Evolutionary conservation across 1,140 invertebrate species (phyloP).

Genomic region (Polypedilum vanderplanki): DNA sequence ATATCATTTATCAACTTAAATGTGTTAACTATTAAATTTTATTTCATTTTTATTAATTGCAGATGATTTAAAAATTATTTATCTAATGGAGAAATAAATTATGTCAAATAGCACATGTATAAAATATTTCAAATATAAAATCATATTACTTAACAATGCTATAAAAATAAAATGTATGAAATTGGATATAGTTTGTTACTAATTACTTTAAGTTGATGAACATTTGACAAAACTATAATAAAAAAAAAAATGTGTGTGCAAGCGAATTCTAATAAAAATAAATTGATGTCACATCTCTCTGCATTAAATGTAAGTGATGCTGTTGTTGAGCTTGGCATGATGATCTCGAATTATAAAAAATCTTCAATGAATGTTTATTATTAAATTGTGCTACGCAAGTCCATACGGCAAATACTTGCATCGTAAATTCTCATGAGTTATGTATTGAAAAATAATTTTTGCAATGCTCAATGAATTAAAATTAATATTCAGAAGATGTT

Average conservation of each 20-base stretch:
- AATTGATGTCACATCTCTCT: no score
- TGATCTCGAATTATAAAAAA: background rate
- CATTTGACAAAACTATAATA: background rate
- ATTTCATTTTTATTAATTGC: no score
- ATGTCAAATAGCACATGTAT: no score
- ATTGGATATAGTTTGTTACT: background rate
- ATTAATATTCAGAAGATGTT: slow-evolving; percentile 15
- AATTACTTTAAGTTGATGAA: background rate
- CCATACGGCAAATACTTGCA: background rate
- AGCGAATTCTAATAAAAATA: no score
- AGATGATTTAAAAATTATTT: no score
- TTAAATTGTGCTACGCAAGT: background rate
- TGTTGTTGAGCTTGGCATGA: slow-evolving; percentile 2
- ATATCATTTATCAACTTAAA: no score
- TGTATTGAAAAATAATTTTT: slow-evolving; percentile 6
- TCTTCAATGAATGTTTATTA: background rate
- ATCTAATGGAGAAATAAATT: no score
- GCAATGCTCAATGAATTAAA: background rate
- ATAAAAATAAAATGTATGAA: slow-evolving; percentile 15
- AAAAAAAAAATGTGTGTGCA: background rate
- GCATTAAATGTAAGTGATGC: background rate
- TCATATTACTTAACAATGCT: background rate
- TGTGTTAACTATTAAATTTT: no score
- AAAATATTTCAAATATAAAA: no score
- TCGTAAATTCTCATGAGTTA: slow-evolving; percentile 6